phyloP scores from a whole-genome alignment of 2,888 invertebrate species.

The Epinotia bilunana region DNA sequence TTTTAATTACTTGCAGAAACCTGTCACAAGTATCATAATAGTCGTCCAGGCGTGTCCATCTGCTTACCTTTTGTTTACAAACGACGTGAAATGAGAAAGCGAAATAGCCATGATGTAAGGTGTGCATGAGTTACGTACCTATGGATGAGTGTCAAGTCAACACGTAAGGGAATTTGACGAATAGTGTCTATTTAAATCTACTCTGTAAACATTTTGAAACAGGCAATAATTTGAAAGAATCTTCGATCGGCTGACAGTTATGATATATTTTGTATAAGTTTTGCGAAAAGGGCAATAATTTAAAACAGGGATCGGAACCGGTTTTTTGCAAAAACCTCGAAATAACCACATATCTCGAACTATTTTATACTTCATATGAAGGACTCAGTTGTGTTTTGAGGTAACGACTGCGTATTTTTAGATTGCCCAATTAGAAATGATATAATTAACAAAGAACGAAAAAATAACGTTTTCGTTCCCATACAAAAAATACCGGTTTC shows the following conservation, averaged over 20 bases:
- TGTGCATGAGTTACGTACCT: constrained; percentile 21
- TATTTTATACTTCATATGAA: too few relatives aligned
- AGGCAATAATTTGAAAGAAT: not conserved
- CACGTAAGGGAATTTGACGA: constrained; percentile 1
- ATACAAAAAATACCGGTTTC: too few relatives aligned
- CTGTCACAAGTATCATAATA: constrained; percentile 52
- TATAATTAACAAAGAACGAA: too few relatives aligned
- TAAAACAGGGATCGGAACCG: too few relatives aligned
- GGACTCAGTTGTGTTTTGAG: too few relatives aligned
- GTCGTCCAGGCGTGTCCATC: constrained; percentile 45
- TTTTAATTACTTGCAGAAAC: constrained; percentile 71
- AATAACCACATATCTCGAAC: too few relatives aligned
- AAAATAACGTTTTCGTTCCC: too few relatives aligned
- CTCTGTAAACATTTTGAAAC: not conserved
- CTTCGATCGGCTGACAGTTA: too few relatives aligned
- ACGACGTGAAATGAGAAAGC: constrained; percentile 44
- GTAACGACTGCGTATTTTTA: too few relatives aligned
- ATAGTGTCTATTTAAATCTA: not conserved
- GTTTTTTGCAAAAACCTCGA: too few relatives aligned
- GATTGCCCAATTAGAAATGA: too few relatives aligned
- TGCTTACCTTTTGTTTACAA: constrained; percentile 49
- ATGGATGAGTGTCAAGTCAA: not conserved
- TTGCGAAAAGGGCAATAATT: not conserved
- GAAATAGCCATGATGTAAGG: constrained; percentile 36
- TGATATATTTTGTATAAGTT: not conserved